Conservation (phyloP, 1,140 invertebrate genomes). For the Sesamia nonagrioides region DNA sequence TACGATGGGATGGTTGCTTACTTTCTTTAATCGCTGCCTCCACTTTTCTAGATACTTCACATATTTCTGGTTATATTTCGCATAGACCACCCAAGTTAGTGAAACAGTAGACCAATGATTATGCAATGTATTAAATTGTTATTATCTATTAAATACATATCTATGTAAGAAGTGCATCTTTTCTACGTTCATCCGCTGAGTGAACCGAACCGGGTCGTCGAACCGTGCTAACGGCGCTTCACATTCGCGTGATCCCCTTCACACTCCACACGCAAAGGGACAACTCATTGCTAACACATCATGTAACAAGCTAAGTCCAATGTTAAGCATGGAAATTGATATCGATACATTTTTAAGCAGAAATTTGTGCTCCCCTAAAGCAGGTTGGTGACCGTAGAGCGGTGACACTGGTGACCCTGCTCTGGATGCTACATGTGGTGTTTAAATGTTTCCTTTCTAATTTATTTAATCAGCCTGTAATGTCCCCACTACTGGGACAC, state of each 20-base stretch:
- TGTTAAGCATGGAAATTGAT: neutral
- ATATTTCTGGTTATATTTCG: neutral
- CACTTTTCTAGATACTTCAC: conserved; percentile 8
- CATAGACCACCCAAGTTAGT: neutral
- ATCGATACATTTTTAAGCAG: neutral
- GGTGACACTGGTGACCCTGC: neutral
- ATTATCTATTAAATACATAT: conserved; percentile 5
- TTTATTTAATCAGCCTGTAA: too few relatives aligned
- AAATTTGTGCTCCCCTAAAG: neutral
- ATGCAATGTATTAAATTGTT: neutral
- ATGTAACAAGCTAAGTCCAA: neutral
- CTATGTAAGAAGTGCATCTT: conserved; percentile 21
- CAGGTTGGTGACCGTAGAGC: conserved; percentile 25
- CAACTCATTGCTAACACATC: neutral
- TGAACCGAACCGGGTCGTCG: conserved; percentile 48
- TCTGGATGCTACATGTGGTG: neutral
- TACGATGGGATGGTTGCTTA: neutral
- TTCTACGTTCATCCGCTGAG: conserved; percentile 15
- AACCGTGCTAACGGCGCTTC: conserved; percentile 46
- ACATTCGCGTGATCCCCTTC: conserved; percentile 49
- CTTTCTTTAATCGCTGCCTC: neutral
- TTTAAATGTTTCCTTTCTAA: neutral
- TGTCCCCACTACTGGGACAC: too few relatives aligned
- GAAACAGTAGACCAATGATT: neutral
- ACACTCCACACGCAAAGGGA: conserved; percentile 28